Percentiles rank a stretch among this genome's conserved stretches.
These are phyloP conservation scores for Pyrrhia umbra DNA, from an alignment of 2,888 invertebrate genomes.

Conservation along the genomic window DNA sequence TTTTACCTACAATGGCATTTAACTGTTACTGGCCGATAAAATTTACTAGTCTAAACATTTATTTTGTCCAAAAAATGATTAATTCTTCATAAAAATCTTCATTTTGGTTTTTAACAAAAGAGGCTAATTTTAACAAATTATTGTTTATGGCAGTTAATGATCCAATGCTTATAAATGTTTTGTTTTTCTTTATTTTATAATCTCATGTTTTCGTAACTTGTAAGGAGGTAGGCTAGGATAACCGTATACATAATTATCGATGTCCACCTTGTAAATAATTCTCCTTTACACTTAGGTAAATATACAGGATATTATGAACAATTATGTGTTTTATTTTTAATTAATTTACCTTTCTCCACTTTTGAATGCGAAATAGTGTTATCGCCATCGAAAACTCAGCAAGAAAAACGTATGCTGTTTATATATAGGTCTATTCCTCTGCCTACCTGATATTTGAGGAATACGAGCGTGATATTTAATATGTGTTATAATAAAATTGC, in stretches of 20 bases:
- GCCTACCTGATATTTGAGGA: no score
- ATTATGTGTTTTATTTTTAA: conserved; percentile 74
- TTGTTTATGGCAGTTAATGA: conserved; percentile 35
- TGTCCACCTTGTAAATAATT: conserved; percentile 90
- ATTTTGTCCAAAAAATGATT: background rate
- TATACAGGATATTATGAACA: conserved; percentile 86
- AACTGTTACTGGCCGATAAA: conserved; percentile 24
- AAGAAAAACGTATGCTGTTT: background rate
- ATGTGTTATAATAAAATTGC: no score
- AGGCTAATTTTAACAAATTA: conserved; percentile 55
- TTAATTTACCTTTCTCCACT: conserved; percentile 50
- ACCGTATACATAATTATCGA: conserved; percentile 78
- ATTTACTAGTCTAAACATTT: conserved; percentile 19
- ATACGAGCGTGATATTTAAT: no score
- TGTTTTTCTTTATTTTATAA: conserved; percentile 49
- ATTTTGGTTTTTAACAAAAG: conserved; percentile 41
- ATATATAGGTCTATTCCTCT: background rate
- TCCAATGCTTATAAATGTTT: conserved; percentile 38
- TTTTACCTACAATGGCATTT: conserved; percentile 15
- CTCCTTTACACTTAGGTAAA: conserved; percentile 90
- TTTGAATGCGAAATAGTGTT: no score
- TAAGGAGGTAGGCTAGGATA: conserved; percentile 77
- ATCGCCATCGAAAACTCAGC: no score
- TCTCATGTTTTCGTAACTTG: conserved; percentile 60
- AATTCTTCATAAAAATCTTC: conserved; percentile 5